Evolutionary conservation across 2,797 vertebrate genomes (phyloP).

Genomic region (Thunnus albacares): DNA sequence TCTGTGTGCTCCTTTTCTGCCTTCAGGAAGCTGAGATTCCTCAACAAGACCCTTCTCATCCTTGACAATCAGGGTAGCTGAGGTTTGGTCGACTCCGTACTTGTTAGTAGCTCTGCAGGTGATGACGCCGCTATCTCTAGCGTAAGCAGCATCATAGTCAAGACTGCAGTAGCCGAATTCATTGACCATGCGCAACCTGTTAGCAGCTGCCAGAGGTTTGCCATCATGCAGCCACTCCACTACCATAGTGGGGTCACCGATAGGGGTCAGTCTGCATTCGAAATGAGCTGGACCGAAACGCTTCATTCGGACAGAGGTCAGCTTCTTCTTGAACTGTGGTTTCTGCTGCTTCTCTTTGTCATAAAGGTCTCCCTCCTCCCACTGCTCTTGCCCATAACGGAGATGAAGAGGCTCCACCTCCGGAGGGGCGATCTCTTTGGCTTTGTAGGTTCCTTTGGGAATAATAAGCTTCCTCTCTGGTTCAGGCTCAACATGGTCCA

Average conservation of each 20-base stretch:
- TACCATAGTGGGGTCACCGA: constrained; percentile 96
- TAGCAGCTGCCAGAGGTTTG: constrained; percentile 96
- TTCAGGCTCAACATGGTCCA: constrained; percentile 91
- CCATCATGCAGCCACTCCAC: constrained; percentile 98
- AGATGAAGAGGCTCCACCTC: constrained; percentile 96
- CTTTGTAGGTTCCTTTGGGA: constrained; percentile 95
- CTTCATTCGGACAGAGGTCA: constrained; percentile 95
- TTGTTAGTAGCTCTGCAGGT: constrained; percentile 98
- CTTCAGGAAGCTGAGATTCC: constrained; percentile 95
- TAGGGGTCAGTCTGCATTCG: constrained; percentile 97
- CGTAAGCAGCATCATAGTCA: constrained; percentile 95
- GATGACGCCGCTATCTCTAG: constrained; percentile 96
- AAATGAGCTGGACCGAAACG: constrained; percentile 95
- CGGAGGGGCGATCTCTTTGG: constrained; percentile 96
- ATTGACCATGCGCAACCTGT: constrained; percentile 97
- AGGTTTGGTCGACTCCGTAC: constrained; percentile 96
- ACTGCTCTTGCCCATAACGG: constrained; percentile 97
- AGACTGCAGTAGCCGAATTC: constrained; percentile 99
- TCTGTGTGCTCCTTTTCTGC: constrained; percentile 90
- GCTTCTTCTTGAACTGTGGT: constrained; percentile 98
- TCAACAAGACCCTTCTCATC: constrained; percentile 99
- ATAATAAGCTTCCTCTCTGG: constrained; percentile 94
- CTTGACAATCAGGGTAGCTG: constrained; percentile 96
- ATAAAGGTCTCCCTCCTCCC: constrained; percentile 98
- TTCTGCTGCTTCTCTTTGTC: constrained; percentile 99